phyloP scores from a whole-genome alignment of 2,797 vertebrate genomes.

The Coreius guichenoti region DNA sequence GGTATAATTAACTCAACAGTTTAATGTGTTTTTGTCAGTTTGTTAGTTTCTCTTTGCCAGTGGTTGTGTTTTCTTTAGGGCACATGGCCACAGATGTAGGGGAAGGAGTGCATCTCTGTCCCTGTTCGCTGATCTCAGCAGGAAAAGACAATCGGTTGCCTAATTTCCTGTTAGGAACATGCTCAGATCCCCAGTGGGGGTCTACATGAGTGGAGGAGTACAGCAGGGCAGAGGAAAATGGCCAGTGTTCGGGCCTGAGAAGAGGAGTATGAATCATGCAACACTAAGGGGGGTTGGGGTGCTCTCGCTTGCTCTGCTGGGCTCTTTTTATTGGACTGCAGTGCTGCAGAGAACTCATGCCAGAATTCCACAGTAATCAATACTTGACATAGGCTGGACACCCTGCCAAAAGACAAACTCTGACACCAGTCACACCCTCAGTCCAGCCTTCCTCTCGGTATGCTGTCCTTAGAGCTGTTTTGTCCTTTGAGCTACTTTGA shows the following conservation, averaged over 20 bases:
- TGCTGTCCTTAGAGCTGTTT: neutral
- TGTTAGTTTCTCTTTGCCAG: slow-evolving; percentile 34
- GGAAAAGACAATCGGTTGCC: slow-evolving; percentile 74
- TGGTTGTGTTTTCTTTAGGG: slow-evolving; percentile 58
- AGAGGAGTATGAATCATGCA: slow-evolving; percentile 53
- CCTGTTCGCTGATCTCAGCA: slow-evolving; percentile 79
- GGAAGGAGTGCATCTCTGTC: slow-evolving; percentile 59
- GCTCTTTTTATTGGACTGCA: slow-evolving; percentile 71
- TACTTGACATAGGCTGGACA: slow-evolving; percentile 39
- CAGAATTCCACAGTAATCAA: slow-evolving; percentile 70
- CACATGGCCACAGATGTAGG: slow-evolving; percentile 59
- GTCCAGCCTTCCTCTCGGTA: neutral
- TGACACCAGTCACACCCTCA: slow-evolving; percentile 30
- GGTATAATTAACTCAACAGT: slow-evolving; percentile 11
- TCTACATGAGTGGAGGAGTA: slow-evolving; percentile 55
- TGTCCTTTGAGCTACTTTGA: neutral
- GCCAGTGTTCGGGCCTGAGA: slow-evolving; percentile 42
- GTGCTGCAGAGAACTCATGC: slow-evolving; percentile 71
- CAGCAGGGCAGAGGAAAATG: slow-evolving; percentile 47
- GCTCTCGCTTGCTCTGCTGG: slow-evolving; percentile 44
- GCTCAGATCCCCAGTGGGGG: slow-evolving; percentile 64
- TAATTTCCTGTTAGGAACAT: slow-evolving; percentile 78
- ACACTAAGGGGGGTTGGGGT: slow-evolving; percentile 34
- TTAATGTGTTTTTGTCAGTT: neutral
- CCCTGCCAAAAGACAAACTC: slow-evolving; percentile 39